phyloP scores from a whole-genome alignment of 2,797 vertebrate genomes.

The Falco naumanni region DNA sequence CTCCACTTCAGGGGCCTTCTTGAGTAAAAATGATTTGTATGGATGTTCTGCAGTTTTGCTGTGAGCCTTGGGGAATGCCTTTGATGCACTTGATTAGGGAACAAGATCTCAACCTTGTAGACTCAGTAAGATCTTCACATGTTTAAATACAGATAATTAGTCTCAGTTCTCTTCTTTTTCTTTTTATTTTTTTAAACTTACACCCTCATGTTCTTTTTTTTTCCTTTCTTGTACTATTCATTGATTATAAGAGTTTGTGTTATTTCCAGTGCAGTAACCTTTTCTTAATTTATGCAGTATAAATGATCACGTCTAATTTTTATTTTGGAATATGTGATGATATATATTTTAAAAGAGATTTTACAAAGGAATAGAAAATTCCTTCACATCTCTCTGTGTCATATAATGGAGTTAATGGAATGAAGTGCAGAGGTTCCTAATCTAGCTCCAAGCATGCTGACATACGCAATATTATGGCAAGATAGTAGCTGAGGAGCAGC shows the following conservation, averaged over 20 bases:
- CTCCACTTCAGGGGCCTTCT: conserved; percentile 3
- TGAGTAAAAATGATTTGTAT: conserved; percentile 28
- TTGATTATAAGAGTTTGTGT: conserved; percentile 18
- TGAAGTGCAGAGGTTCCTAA: not conserved
- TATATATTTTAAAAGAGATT: not conserved
- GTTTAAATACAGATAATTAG: conserved; percentile 67
- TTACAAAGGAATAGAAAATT: not conserved
- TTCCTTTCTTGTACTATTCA: not conserved
- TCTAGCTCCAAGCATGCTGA: not conserved
- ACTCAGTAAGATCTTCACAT: conserved; percentile 44
- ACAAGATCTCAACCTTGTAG: conserved; percentile 36
- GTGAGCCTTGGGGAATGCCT: conserved; percentile 39
- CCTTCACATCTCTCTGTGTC: not conserved
- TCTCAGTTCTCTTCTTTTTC: not conserved
- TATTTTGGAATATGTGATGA: not conserved
- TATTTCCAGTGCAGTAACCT: not conserved
- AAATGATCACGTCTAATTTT: not conserved
- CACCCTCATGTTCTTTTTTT: not conserved
- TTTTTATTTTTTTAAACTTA: not conserved
- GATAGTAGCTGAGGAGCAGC: not conserved
- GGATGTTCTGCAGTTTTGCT: conserved; percentile 42
- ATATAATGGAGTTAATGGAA: not conserved
- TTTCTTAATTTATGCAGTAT: not conserved
- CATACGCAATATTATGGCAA: rapidly evolving
- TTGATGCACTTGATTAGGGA: conserved; percentile 47